These are phyloP conservation scores for Acanthisitta chloris DNA, from an alignment of 2,113 vertebrate genomes.

Conservation along the genomic window DNA sequence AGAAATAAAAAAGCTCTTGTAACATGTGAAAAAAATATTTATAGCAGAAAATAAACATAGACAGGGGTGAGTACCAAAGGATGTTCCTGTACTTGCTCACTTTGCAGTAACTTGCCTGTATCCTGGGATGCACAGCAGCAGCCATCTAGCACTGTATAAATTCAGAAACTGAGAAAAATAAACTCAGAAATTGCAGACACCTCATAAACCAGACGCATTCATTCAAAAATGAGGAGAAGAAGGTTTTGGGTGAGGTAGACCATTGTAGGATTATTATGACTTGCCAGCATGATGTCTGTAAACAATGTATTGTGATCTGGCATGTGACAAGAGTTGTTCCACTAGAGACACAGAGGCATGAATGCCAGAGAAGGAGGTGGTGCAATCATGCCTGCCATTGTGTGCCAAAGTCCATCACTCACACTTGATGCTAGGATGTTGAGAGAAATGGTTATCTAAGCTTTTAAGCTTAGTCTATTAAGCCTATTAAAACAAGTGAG, in stretches of 20 bases:
- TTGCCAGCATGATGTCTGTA: neutral
- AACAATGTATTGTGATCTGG: neutral
- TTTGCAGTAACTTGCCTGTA: neutral
- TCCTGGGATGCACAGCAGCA: neutral
- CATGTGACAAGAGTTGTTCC: neutral
- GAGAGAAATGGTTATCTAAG: neutral
- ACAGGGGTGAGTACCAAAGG: neutral
- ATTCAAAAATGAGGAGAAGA: neutral
- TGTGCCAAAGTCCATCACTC: neutral
- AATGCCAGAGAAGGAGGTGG: neutral
- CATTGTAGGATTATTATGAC: neutral
- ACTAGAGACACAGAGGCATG: neutral
- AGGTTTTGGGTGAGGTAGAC: neutral
- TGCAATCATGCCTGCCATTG: fast-evolving
- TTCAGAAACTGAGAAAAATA: neutral
- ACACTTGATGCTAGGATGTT: neutral
- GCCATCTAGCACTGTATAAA: neutral
- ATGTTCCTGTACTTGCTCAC: neutral
- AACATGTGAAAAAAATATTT: neutral
- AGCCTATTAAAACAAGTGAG: neutral
- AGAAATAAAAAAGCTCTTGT: neutral
- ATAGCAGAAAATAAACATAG: neutral
- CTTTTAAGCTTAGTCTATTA: neutral
- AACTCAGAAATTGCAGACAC: neutral
- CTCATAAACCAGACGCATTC: neutral